These are phyloP conservation scores for Ormyrus nitidulus DNA, from an alignment of 2,888 invertebrate species.

Conservation along the genomic window DNA sequence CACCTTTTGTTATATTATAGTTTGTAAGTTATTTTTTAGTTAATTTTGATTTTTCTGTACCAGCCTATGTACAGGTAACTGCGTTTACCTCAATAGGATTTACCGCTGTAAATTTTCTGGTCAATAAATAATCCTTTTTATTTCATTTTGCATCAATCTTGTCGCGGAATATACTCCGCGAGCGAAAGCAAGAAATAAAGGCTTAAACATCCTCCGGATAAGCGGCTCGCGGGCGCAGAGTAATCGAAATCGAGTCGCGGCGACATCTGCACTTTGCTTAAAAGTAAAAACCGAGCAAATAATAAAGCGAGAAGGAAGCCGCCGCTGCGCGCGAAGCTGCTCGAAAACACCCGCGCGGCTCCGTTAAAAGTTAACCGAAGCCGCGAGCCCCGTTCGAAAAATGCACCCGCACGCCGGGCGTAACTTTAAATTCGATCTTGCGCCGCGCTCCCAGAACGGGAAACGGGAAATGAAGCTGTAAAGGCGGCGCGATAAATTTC, in stretches of 20 bases:
- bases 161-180: no score
- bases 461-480: conserved; percentile 30
- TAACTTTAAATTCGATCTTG: conserved; percentile 39
- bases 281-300: background rate
- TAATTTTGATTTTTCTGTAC: no score
- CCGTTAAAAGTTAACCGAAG: conserved; percentile 16
- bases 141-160: no score
- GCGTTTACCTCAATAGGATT: no score
- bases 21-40: no score
- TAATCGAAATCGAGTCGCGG: background rate
- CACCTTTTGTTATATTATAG: no score
- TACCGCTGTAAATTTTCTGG: no score
- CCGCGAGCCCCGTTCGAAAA: conserved; percentile 7
- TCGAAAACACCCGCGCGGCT: no score
- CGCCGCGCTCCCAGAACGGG: background rate
- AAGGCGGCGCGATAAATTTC: conserved; percentile 39
- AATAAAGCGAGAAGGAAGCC: background rate
- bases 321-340: background rate
- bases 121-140: no score
- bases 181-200: no score
- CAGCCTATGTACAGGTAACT: no score
- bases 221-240: background rate
- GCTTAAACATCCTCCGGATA: background rate
- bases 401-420: background rate
- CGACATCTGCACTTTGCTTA: background rate